These are phyloP conservation scores for Deilephila elpenor DNA, from an alignment of 2,888 invertebrate species.

Conservation along the genomic window DNA sequence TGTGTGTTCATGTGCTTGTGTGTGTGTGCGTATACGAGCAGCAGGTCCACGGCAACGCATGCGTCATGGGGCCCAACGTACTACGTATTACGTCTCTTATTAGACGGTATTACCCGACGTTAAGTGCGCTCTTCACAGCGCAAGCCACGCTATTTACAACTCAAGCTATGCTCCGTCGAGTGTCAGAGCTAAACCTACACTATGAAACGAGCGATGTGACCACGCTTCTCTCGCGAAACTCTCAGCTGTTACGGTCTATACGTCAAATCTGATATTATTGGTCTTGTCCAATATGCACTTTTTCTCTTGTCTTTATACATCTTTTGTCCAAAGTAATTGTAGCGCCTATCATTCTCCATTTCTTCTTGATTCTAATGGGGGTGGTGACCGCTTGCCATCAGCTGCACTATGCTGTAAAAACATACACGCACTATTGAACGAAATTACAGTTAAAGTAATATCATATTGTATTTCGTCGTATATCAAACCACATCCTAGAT, in stretches of 20 bases:
- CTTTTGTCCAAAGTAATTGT: too few relatives aligned
- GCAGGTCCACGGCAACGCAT: conserved; percentile 18
- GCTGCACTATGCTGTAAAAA: too few relatives aligned
- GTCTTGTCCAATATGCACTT: too few relatives aligned
- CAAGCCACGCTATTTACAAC: neutral
- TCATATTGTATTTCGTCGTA: too few relatives aligned
- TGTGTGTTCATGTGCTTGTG: neutral
- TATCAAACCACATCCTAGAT: too few relatives aligned
- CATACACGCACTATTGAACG: too few relatives aligned
- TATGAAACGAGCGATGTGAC: neutral
- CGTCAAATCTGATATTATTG: too few relatives aligned
- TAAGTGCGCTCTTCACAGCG: neutral
- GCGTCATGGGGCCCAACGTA: conserved; percentile 32
- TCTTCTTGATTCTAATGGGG: too few relatives aligned
- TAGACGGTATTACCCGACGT: conserved; percentile 23
- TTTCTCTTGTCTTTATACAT: too few relatives aligned
- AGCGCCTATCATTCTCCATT: too few relatives aligned
- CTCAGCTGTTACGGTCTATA: neutral
- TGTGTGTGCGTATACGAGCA: neutral
- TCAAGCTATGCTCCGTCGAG: neutral
- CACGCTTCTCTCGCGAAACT: neutral
- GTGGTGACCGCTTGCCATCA: too few relatives aligned
- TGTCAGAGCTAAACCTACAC: neutral
- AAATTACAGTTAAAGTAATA: too few relatives aligned
- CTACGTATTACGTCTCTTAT: conserved; percentile 26